phyloP scores from a whole-genome alignment of 2,113 vertebrate species.

The Takifugu bimaculatus region DNA sequence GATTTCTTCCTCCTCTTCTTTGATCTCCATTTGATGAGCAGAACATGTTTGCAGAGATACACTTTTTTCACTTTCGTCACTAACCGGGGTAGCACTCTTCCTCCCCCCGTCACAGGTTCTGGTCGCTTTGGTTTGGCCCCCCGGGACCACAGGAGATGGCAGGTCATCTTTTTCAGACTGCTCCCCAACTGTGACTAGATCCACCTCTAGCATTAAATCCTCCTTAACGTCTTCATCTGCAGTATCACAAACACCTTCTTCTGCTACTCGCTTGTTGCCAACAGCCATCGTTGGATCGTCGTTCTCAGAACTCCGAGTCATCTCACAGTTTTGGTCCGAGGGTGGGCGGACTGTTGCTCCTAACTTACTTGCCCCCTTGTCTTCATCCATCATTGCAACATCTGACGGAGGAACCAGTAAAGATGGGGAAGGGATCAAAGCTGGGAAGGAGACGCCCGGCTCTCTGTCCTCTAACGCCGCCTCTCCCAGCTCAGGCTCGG shows the following conservation, averaged over 20 bases:
- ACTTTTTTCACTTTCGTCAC: conserved; percentile 20
- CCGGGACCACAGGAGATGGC: conserved; percentile 4
- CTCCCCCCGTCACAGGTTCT: conserved; percentile 1
- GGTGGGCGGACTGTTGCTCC: conserved; percentile 1
- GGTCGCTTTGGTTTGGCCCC: conserved; percentile 24
- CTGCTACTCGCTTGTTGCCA: conserved; percentile 16
- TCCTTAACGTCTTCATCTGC: conserved; percentile 66
- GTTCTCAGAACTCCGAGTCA: conserved; percentile 6
- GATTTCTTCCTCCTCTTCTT: conserved; percentile 71
- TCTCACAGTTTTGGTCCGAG: conserved; percentile 8
- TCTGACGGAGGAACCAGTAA: conserved; percentile 49
- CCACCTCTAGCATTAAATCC: conserved; percentile 66
- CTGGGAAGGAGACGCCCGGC: conserved; percentile 70
- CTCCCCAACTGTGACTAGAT: conserved; percentile 73
- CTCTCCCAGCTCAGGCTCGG: conserved; percentile 68
- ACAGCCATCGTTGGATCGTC: conserved; percentile 7
- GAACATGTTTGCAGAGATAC: conserved; percentile 44
- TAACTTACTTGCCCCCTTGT: conserved; percentile 19
- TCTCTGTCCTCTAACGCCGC: conserved; percentile 55
- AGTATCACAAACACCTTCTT: conserved; percentile 22
- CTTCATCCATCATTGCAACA: conserved; percentile 35
- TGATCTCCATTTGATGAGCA: conserved; percentile 55
- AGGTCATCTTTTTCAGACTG: conserved; percentile 43
- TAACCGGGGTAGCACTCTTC: neutral
- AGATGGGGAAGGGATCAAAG: conserved; percentile 73